phyloP scores from a whole-genome alignment of 2,113 vertebrate species.

The Seriola rivoliana region DNA sequence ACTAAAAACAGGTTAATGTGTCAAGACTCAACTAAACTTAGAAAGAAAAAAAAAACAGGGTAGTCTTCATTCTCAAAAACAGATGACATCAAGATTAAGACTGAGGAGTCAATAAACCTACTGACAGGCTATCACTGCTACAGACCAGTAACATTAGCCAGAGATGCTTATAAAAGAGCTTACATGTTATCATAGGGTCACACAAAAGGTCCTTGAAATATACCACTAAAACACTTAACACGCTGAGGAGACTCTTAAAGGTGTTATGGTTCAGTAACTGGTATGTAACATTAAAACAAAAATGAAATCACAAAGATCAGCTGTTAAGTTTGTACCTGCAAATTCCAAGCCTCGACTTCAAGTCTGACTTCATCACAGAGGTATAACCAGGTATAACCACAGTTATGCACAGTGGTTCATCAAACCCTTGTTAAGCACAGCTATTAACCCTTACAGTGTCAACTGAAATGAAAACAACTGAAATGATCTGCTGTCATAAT shows the following conservation, averaged over 20 bases:
- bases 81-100: not conserved
- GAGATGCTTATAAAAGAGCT: not conserved
- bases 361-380: not conserved
- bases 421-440: not conserved
- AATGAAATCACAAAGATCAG: not conserved
- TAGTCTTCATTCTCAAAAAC: not conserved
- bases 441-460: not conserved
- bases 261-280: not conserved
- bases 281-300: not conserved
- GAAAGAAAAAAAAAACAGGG: not conserved
- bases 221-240: not conserved
- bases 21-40: not conserved
- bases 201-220: not conserved
- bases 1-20: slow-evolving; percentile 15
- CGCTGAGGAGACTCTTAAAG: not conserved
- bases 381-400: not conserved
- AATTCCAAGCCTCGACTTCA: not conserved
- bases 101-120: not conserved
- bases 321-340: not conserved
- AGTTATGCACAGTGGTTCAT: not conserved
- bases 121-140: not conserved
- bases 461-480: not conserved
- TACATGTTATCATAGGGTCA: not conserved
- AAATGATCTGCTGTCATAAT: not conserved
- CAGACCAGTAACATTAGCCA: not conserved